Conservation (phyloP, 2,113 vertebrate genomes). For the Xyliphius kryptos region DNA sequence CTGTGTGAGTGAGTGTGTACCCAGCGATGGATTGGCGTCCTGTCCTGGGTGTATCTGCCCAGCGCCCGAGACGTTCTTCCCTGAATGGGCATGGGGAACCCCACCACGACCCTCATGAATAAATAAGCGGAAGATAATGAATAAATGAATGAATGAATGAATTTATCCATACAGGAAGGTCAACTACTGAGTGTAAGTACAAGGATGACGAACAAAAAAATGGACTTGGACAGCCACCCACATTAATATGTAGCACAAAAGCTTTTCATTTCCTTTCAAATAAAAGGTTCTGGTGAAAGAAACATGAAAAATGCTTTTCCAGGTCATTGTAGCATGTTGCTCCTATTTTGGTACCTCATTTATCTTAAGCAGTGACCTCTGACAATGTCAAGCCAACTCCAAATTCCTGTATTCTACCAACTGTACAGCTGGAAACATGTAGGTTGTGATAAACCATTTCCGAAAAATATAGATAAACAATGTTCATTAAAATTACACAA, state of each 20-base stretch:
- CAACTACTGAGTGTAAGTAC: too few species aligned
- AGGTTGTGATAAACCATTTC: constrained; percentile 11
- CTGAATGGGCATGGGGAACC: too few species aligned
- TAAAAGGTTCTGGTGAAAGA: constrained; percentile 29
- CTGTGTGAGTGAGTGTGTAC: too few species aligned
- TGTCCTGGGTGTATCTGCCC: too few species aligned
- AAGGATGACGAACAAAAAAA: too few species aligned
- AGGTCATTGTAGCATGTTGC: constrained; percentile 45
- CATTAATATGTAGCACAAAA: too few species aligned
- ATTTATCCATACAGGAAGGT: too few species aligned
- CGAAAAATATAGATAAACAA: not conserved
- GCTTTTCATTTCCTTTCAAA: constrained; percentile 8
- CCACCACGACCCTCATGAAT: too few species aligned
- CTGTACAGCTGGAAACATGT: constrained; percentile 4
- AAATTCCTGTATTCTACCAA: not conserved
- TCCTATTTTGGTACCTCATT: constrained; percentile 44
- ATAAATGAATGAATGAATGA: too few species aligned
- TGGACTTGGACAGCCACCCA: not conserved
- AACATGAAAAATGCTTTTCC: constrained; percentile 40
- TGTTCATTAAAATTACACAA: not conserved
- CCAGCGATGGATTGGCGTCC: too few species aligned
- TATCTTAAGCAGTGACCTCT: constrained; percentile 32
- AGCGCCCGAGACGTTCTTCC: too few species aligned
- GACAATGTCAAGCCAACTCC: not conserved
- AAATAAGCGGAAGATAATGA: too few species aligned